phyloP scores from a whole-genome alignment of 2,888 invertebrate species.

The Quadriops clusia region DNA sequence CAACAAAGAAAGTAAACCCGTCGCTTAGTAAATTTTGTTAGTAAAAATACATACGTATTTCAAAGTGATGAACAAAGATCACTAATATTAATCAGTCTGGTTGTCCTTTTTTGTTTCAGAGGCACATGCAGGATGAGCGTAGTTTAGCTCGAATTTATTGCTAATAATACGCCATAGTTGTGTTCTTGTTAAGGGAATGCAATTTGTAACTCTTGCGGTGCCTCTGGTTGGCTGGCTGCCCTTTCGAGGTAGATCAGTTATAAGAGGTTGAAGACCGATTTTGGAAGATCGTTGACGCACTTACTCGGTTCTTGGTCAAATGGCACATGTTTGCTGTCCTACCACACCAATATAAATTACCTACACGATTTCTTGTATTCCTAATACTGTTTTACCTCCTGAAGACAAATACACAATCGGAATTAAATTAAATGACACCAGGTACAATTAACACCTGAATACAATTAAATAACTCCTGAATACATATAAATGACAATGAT shows the following conservation, averaged over 20 bases:
- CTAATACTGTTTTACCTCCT: too few relatives aligned
- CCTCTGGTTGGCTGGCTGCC: slow-evolving; percentile 35
- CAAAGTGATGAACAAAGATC: too few relatives aligned
- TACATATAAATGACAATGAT: too few relatives aligned
- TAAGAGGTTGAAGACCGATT: slow-evolving; percentile 33
- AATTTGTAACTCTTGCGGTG: slow-evolving; percentile 35
- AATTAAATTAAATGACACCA: slow-evolving; percentile 4
- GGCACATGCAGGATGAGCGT: slow-evolving; percentile 70
- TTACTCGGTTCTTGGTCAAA: slow-evolving; percentile 19
- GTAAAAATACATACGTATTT: too few relatives aligned
- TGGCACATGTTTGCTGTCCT: slow-evolving; percentile 28
- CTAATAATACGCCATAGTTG: slow-evolving; percentile 37
- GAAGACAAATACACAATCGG: slow-evolving; percentile 1
- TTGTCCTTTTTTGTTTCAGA: slow-evolving; percentile 57
- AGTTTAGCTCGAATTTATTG: slow-evolving; percentile 29
- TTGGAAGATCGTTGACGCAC: slow-evolving; percentile 31
- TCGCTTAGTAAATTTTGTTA: too few relatives aligned
- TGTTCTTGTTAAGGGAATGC: slow-evolving; percentile 24
- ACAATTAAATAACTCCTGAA: too few relatives aligned
- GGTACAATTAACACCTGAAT: too few relatives aligned
- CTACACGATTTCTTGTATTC: slow-evolving; percentile 1
- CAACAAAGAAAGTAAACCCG: too few relatives aligned
- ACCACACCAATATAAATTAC: slow-evolving; percentile 1
- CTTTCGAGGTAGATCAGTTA: slow-evolving; percentile 27
- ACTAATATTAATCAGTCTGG: slow-evolving; percentile 38